These are phyloP conservation scores for Cosmorhoe ocellata DNA, from an alignment of 2,888 invertebrate species.

Conservation along the genomic window DNA sequence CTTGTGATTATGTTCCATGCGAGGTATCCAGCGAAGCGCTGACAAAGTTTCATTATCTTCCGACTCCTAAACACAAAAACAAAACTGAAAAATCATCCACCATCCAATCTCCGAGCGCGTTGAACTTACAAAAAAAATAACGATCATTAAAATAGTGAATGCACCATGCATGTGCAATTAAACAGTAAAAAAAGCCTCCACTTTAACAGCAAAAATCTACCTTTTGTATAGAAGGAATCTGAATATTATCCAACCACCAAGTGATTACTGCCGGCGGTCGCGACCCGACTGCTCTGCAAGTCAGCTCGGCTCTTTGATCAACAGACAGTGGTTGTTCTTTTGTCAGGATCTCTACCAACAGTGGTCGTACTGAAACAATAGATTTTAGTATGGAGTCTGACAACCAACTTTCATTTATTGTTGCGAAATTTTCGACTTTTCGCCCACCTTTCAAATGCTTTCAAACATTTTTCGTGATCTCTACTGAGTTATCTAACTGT, in stretches of 20 bases:
- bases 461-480: no score
- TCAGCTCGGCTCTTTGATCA: constrained; percentile 90
- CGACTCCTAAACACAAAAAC: constrained; percentile 82
- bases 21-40: constrained; percentile 88
- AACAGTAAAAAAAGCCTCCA: neutral
- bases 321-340: constrained; percentile 93
- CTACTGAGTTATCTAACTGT: no score
- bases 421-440: no score
- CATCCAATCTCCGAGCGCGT: no score
- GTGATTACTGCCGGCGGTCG: constrained; percentile 92
- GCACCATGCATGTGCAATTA: constrained; percentile 7
- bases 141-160: constrained; percentile 3
- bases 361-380: constrained; percentile 87
- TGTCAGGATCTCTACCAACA: constrained; percentile 89
- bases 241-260: constrained; percentile 91
- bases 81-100: no score
- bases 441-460: no score
- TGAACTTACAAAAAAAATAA: no score
- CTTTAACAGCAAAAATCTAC: constrained; percentile 38
- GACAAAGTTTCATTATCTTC: constrained; percentile 92
- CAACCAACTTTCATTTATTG: no score
- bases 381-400: neutral
- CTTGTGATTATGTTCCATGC: constrained; percentile 89
- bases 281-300: constrained; percentile 92
- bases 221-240: constrained; percentile 73